Conservation (phyloP, 2,797 vertebrate genomes). For the Champsocephalus esox region DNA sequence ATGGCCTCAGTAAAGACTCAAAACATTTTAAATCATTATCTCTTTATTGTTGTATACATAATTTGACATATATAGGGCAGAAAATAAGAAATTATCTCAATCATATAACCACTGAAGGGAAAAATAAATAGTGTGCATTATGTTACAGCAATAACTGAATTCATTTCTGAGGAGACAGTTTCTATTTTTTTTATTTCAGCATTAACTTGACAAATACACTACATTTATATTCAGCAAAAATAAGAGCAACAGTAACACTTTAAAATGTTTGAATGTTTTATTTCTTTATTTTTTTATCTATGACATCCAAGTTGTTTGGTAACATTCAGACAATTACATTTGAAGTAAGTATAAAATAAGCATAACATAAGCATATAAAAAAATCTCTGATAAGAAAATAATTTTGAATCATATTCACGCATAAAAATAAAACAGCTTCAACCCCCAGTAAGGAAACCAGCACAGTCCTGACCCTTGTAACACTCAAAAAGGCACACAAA, state of each 20-base stretch:
- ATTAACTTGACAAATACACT: neutral
- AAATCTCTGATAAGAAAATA: neutral
- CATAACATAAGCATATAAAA: conserved; percentile 3
- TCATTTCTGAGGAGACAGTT: neutral
- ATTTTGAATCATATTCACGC: neutral
- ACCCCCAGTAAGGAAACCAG: neutral
- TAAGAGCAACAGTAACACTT: conserved; percentile 2
- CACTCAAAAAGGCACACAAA: neutral
- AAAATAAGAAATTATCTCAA: neutral
- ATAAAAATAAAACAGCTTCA: neutral
- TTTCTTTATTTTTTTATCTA: no score
- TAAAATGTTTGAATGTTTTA: neutral
- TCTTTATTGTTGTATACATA: conserved; percentile 36
- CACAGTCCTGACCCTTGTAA: neutral
- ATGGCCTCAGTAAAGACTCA: accelerated
- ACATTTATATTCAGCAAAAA: neutral
- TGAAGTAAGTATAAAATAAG: neutral
- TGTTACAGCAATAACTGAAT: conserved; percentile 19
- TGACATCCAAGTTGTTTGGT: neutral
- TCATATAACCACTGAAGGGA: neutral
- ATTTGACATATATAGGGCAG: conserved; percentile 27
- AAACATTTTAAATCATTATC: neutral
- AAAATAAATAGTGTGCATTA: conserved; percentile 50
- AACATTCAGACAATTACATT: neutral
- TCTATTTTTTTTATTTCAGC: conserved; percentile 1